Evolutionary conservation across 1,140 invertebrate species (phyloP).

Genomic region (Lepidurus couesii): DNA sequence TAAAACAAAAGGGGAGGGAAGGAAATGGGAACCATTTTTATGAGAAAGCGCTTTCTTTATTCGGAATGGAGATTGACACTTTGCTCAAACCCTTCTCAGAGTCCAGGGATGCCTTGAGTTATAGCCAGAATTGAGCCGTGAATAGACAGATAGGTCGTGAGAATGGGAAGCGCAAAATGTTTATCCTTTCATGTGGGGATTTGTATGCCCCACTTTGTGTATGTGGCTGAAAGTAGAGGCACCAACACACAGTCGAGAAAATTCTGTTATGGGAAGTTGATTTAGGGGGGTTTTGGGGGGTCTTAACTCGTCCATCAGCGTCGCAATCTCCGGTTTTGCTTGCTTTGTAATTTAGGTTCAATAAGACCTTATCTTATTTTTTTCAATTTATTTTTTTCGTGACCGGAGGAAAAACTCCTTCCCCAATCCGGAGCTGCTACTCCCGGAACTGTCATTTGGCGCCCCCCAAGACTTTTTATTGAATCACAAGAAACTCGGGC

Average conservation of each 20-base stretch:
- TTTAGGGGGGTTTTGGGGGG: background rate
- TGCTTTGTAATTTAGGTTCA: background rate
- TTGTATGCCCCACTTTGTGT: background rate
- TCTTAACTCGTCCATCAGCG: background rate
- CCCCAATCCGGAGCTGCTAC: too few species aligned
- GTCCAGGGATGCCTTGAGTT: background rate
- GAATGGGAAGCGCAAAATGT: background rate
- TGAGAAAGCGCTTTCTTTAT: too few species aligned
- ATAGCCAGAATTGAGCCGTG: background rate
- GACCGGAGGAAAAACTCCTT: too few species aligned
- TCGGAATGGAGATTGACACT: too few species aligned
- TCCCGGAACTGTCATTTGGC: too few species aligned
- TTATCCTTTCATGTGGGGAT: background rate
- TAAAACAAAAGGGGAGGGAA: too few species aligned
- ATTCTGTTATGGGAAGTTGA: slow-evolving; percentile 11
- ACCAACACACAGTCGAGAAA: background rate
- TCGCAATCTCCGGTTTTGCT: background rate
- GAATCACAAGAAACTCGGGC: too few species aligned
- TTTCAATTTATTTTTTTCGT: too few species aligned
- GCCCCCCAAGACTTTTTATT: too few species aligned
- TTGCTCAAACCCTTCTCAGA: too few species aligned
- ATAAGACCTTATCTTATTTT: background rate
- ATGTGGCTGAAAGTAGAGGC: background rate
- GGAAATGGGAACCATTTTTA: too few species aligned
- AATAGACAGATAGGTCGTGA: background rate